Base-by-base conservation (phyloP, 37 sponge, comb jelly and placozoan species). In the Agelas oroides region DNA sequence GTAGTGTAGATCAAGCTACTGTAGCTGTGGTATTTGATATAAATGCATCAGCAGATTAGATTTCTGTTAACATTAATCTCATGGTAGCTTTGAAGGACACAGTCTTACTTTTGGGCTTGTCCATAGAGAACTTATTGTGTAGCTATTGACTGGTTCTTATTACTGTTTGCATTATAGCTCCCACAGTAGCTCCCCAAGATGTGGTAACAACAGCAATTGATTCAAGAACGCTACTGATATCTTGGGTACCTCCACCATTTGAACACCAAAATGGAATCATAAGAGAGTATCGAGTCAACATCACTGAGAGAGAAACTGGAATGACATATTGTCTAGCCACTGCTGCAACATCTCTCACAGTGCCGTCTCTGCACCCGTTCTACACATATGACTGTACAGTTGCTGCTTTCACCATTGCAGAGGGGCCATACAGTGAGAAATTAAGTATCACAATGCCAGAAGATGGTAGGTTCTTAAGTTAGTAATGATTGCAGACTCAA, bases 231-330 rank as follows among this genome's bases (percentile, higher is more conserved):
- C 0, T 81, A 23, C 25, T 18, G 20, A 24, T 71, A 41, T 69
- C 71, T 8, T 87, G 87, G 80, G 1, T 20, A 15, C 66, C 80
- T 27, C 80, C 80, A 18, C 55, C 66, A 23, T 21, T 37, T 0
- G 80, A 63, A 17, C 23, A 61, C 24, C 18, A 41, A 27, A 79
- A 87, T 72, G 87, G 87, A 15, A 80, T 87, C 41, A 73, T 87
- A 1, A 71, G 62, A 12, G 59, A 73, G 30, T 87, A 87, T 27
- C 17, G 21, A 1, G 31, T 87, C 55, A 78, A 70, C 46, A 27
- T 86, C 30, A 76, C 70, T 16, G 77, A 85, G 34, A 13, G 56
- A 30, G 76, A 76, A 23, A 78, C 87, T 0, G 87, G 79, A 13
- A 27, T 21, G 27, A 46, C 25, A 21, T 28, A 6, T 3, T 39